phyloP scores from a whole-genome alignment of 2,888 invertebrate genomes.

The Aphodius granarius region DNA sequence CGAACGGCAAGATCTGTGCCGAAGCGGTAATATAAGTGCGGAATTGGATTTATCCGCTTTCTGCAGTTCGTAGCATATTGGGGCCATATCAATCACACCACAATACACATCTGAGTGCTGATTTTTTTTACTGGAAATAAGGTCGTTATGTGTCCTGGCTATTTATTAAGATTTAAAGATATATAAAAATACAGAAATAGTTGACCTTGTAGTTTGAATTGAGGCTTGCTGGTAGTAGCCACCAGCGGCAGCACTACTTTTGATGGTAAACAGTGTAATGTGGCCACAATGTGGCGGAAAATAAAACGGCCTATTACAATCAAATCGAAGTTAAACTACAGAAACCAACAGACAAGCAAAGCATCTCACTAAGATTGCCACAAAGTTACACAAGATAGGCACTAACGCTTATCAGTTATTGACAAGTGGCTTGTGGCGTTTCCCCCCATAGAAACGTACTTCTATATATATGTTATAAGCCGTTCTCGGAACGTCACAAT shows the following conservation, averaged over 20 bases:
- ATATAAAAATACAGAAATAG: too few species aligned
- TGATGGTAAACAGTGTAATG: too few species aligned
- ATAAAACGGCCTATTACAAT: background rate
- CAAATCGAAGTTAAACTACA: background rate
- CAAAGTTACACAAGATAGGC: background rate
- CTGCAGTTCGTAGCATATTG: background rate
- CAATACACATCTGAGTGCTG: too few species aligned
- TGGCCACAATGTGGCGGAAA: background rate
- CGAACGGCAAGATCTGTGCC: background rate
- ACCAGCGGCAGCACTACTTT: too few species aligned
- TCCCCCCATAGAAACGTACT: background rate
- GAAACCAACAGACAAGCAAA: background rate
- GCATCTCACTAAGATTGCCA: background rate
- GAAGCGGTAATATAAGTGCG: background rate
- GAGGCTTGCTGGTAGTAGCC: too few species aligned
- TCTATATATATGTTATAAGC: background rate
- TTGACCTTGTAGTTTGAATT: too few species aligned
- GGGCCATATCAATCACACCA: background rate
- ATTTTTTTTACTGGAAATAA: too few species aligned
- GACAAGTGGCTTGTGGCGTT: conserved; percentile 8
- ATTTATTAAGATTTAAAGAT: too few species aligned
- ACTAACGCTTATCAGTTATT: background rate
- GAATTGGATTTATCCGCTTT: background rate
- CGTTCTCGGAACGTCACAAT: conserved; percentile 4
- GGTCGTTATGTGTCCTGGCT: too few species aligned